Percentiles rank a stretch among this genome's conserved stretches.
phyloP scores from a whole-genome alignment of 2,888 invertebrate genomes.

The Tortrix viridana region DNA sequence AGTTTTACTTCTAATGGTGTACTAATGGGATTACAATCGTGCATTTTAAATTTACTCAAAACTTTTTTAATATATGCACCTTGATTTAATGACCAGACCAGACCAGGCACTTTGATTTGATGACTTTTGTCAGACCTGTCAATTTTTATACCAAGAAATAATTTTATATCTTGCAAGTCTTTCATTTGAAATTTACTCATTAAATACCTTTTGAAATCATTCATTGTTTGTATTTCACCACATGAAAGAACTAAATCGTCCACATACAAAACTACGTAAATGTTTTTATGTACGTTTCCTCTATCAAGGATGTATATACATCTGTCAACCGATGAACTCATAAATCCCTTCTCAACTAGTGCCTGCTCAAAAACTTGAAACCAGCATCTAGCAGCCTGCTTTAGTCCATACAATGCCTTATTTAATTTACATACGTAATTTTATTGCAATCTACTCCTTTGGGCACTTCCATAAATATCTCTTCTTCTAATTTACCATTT shows the following conservation, averaged over 20 bases:
- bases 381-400: conserved; percentile 19
- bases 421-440: conserved; percentile 21
- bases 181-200: conserved; percentile 35
- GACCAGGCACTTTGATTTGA: conserved; percentile 16
- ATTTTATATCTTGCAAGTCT: conserved; percentile 39
- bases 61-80: conserved; percentile 10
- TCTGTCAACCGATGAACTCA: neutral
- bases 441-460: neutral
- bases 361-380: conserved; percentile 14
- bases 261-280: conserved; percentile 15
- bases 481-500: conserved; percentile 14
- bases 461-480: neutral
- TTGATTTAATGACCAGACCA: too few relatives aligned
- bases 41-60: conserved; percentile 12
- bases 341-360: neutral
- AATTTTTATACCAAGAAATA: conserved; percentile 34
- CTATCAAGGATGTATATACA: neutral
- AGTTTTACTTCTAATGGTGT: neutral
- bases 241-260: conserved; percentile 4
- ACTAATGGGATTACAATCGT: conserved; percentile 4
- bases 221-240: neutral
- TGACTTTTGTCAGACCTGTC: conserved; percentile 10
- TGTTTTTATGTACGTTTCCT: neutral
- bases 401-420: conserved; percentile 17
- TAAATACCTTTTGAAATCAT: conserved; percentile 23